phyloP scores from a whole-genome alignment of 1,140 invertebrate species.

The Papilio aristodemus region DNA sequence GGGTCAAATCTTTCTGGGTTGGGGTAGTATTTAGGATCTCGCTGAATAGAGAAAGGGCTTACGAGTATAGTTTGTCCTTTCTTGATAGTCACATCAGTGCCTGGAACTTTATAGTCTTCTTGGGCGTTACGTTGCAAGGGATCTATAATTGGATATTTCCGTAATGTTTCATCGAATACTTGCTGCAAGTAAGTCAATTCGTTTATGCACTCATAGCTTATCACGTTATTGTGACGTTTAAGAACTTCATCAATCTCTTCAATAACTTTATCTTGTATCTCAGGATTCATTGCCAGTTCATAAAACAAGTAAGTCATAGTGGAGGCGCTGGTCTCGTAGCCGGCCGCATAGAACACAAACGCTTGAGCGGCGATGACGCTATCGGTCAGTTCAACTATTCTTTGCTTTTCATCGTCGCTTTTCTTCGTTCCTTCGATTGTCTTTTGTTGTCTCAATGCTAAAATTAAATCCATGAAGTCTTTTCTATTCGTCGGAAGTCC shows the following conservation, averaged over 20 bases:
- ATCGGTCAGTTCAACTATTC: conserved; percentile 44
- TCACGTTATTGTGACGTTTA: conserved; percentile 50
- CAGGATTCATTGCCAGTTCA: no score
- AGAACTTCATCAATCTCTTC: no score
- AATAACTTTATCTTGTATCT: no score
- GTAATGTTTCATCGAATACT: no score
- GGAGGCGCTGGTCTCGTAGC: conserved; percentile 54
- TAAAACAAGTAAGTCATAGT: no score
- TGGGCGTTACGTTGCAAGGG: neutral
- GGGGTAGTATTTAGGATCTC: no score
- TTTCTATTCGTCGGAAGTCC: conserved; percentile 36
- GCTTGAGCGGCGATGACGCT: no score
- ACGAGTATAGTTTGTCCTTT: conserved; percentile 14
- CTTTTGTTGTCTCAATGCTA: no score
- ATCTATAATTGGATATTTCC: neutral
- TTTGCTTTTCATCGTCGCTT: no score
- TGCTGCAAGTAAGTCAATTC: conserved; percentile 51
- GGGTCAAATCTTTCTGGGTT: conserved; percentile 82
- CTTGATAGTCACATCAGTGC: neutral
- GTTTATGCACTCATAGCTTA: conserved; percentile 66
- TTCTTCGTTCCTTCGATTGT: no score
- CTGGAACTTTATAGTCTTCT: neutral
- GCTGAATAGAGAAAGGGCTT: conserved; percentile 44
- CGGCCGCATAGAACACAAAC: no score
- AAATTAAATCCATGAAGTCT: no score